Evolutionary conservation across 2,797 vertebrate genomes (phyloP), one percentile per base, ranked within the genome.

Genomic region (Muscicapa striata): DNA sequence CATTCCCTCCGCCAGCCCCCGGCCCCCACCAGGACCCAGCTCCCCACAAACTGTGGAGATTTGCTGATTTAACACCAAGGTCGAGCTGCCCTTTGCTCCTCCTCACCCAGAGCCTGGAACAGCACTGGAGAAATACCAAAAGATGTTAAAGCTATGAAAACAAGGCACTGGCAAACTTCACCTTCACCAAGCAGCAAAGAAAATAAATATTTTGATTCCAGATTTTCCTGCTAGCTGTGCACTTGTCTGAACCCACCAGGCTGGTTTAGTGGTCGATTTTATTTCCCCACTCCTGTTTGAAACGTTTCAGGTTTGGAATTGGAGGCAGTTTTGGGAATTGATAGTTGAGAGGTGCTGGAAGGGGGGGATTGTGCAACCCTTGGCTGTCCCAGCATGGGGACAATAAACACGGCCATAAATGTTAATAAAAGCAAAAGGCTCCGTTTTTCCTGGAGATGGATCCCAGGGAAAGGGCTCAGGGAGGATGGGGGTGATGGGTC

Each of bases 291-390:
- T 82, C 82, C 41, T 36, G 62, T 89, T 76, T 78, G 95, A 89
- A 87, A 67, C 22, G 82, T 62, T 74, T 27, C 24, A 36, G 67
- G 70, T 70, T 74, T 12, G 14, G 91, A 95, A 95, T 40, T 81
- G 94, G 88, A 95, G 90, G 83, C 83, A 79, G 43, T 95, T 87
- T 77, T 72, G 80, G 72, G 82, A 94, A 94, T 74, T 89, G 93
- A 88, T 76, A 30, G 64, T 13, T 88, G 86, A 87, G 89, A 63
- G 58, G 51, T 0, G 22, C 70, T 86, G 70, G n/a, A 13, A 27
- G 18, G 0, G 5, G 24, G 26, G 22, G 22, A 7, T 1, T 11
- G 45, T 12, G 38, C 5, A 2, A 52, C 51, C 51, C 51, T 52
- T 52, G 51, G 49, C 8, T 64, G 67, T 84, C 90, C 88, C 92